Evolutionary conservation across 2,888 invertebrate genomes (phyloP), one percentile per base, ranked within the genome.

Genomic region (Euzetes globulus): DNA sequence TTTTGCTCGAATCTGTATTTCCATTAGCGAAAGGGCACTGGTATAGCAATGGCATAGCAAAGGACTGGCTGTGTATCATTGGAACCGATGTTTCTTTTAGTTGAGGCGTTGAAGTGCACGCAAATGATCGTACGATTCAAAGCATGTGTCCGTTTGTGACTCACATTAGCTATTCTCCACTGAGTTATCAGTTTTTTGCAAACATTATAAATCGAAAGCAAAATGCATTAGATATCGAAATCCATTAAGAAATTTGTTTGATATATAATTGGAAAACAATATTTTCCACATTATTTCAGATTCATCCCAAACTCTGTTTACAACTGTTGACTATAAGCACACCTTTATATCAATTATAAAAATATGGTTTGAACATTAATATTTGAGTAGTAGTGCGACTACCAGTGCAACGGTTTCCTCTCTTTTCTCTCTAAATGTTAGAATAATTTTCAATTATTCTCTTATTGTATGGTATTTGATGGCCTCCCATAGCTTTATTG

Each of bases 101-200:
- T 60, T 60, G 27, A 60, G 60, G 60, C 60, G 60, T 60, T 60
- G 27, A 60, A 27, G 60, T 60, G 60, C 60, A 60, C 60, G 60
- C 60, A 60, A 60, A 60, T 60, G 27, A 60, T 60, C 11, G 22
- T 13, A 27, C 2, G 3, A 60, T 60, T 11, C 15, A 60, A 60
- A 60, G 27, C 60, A 60, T 60, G 27, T 41, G 41, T 41, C 41
- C 41, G 41, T 41, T 41, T 25, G 27, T 60, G 52, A 52, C 27
- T 60, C 60, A 60, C 22, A 17, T 27, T 25, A 22, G 27, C 27
- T 27, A 13, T 58, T 58, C 52, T 19, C 52, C 25, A 25, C 52
- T 52, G n/a, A 22, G 19, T 52, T 52, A 52, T 52, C 52, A 52
- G 25, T 52, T n/a, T 19, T 52, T 52, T 19, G 6, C 11, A 22